Evolutionary conservation across 2,888 invertebrate genomes (phyloP).

Genomic region (Agriotes lineatus): DNA sequence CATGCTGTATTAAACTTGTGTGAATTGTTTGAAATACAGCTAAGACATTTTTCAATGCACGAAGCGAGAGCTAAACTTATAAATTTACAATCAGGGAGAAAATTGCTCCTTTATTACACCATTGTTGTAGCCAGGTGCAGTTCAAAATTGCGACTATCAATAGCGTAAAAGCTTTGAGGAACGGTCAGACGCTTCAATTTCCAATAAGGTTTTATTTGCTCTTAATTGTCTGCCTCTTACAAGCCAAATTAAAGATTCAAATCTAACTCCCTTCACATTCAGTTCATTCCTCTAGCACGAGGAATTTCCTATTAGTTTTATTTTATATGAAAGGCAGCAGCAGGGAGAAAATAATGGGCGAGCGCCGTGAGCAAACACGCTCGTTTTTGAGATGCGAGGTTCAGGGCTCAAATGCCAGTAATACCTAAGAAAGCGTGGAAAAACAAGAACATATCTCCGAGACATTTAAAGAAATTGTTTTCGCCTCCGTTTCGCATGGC

Average conservation of each 20-base stretch:
- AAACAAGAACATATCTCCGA: background rate
- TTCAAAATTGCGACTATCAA: too few relatives aligned
- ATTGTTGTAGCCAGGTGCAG: too few relatives aligned
- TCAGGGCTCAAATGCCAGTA: background rate
- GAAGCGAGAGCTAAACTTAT: too few relatives aligned
- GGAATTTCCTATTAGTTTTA: constrained; percentile 7
- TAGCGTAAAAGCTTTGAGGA: too few relatives aligned
- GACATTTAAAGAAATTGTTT: background rate
- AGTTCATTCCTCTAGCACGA: background rate
- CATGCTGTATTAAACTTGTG: too few relatives aligned
- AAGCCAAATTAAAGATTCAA: background rate
- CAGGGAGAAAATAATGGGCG: background rate
- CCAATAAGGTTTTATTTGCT: too few relatives aligned
- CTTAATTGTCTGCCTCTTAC: background rate
- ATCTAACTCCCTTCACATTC: background rate
- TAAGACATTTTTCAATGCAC: too few relatives aligned
- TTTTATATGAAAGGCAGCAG: background rate
- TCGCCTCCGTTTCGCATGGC: background rate
- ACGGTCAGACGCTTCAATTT: too few relatives aligned
- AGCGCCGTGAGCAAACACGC: background rate
- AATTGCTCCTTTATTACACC: too few relatives aligned
- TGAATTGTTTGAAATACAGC: too few relatives aligned
- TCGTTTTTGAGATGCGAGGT: background rate
- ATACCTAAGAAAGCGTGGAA: background rate
- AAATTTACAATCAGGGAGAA: too few relatives aligned